A percentile compares a stretch with the other conserved stretches of the same genome.
These are phyloP conservation scores for Momotus momota DNA, from an alignment of 2,797 vertebrate species.

Conservation along the genomic window DNA sequence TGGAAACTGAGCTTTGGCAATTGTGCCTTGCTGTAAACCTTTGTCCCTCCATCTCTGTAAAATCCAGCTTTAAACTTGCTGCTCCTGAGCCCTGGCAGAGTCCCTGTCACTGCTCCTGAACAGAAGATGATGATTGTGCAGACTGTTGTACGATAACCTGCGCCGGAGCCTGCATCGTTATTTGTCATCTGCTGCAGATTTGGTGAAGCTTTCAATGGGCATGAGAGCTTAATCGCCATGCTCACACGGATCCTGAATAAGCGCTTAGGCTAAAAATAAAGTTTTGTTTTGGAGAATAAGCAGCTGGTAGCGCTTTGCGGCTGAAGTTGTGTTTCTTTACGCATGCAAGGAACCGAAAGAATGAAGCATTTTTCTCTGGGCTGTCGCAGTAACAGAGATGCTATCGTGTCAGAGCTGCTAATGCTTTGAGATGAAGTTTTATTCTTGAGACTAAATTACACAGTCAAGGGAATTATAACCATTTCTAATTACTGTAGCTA, in stretches of 20 bases:
- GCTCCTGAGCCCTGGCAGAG: neutral
- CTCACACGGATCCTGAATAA: constrained; percentile 33
- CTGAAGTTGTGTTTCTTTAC: constrained; percentile 20
- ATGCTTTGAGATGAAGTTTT: neutral
- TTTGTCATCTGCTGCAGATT: constrained; percentile 1
- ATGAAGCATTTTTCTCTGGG: neutral
- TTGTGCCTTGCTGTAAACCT: neutral
- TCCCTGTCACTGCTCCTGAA: accelerated
- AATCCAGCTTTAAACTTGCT: neutral
- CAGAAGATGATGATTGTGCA: neutral
- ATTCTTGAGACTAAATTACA: constrained; percentile 3
- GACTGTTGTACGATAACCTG: neutral
- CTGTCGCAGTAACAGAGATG: neutral
- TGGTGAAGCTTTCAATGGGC: neutral
- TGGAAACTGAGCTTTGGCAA: neutral
- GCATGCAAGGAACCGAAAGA: neutral
- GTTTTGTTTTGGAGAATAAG: constrained; percentile 64
- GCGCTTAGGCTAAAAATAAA: constrained; percentile 57
- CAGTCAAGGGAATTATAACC: neutral
- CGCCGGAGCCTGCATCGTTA: accelerated
- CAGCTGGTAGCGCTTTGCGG: constrained; percentile 49
- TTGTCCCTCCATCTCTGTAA: neutral
- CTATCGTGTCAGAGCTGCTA: neutral
- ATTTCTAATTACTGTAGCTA: constrained; percentile 32
- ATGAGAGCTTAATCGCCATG: neutral